Percentiles rank a stretch among this genome's conserved stretches.
These are phyloP conservation scores for Patella caerulea DNA, from an alignment of 2,888 invertebrate species.

Conservation along the genomic window DNA sequence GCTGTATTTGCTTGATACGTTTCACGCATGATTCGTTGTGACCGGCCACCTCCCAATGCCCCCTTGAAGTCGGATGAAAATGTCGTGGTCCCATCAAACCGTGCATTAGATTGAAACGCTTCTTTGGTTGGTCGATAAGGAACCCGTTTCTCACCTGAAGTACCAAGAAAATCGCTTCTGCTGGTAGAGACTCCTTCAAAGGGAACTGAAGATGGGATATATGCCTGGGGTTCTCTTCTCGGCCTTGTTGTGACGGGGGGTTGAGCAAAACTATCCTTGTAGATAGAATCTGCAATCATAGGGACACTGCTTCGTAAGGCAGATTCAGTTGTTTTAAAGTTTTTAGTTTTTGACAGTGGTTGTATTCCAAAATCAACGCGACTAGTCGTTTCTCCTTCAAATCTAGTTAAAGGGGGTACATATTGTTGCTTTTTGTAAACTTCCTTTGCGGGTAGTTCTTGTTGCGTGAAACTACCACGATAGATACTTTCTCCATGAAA, in stretches of 20 bases:
- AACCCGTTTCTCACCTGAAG: conserved; percentile 39
- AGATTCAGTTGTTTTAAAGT: conserved; percentile 53
- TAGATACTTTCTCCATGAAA: not conserved
- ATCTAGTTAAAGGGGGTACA: conserved; percentile 57
- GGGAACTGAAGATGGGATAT: conserved; percentile 53
- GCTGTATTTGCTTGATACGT: no score
- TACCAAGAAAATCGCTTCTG: conserved; percentile 58
- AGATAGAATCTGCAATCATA: conserved; percentile 65
- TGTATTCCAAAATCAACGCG: conserved; percentile 59
- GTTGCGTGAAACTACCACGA: not conserved
- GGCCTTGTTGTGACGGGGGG: conserved; percentile 49
- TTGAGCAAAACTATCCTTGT: conserved; percentile 63
- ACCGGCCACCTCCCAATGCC: not conserved
- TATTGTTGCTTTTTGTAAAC: conserved; percentile 40
- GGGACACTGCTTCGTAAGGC: conserved; percentile 49
- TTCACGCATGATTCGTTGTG: not conserved
- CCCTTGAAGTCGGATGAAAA: conserved; percentile 54
- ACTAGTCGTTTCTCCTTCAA: conserved; percentile 66
- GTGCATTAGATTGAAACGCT: conserved; percentile 47
- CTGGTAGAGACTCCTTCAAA: conserved; percentile 65
- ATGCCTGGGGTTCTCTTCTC: conserved; percentile 47
- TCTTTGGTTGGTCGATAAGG: conserved; percentile 52
- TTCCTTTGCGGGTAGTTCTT: not conserved
- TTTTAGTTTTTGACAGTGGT: conserved; percentile 52
- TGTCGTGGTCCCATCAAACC: conserved; percentile 63